Evolutionary conservation across 2,797 vertebrate species (phyloP), one percentile per base, ranked within the genome.

Genomic region (Anisognathus igniventris): DNA sequence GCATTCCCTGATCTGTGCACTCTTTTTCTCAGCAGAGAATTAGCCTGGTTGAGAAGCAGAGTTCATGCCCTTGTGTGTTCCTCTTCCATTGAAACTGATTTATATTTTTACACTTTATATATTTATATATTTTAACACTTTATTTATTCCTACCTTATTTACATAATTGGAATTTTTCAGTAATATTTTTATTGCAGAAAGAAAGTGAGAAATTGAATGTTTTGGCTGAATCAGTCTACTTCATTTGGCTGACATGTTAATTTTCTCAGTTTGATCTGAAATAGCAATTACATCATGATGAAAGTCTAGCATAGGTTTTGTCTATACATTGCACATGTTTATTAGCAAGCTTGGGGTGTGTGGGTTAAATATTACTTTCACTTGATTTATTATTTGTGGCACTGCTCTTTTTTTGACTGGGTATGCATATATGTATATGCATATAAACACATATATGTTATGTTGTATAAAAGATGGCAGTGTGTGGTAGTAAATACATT

Each of bases 331-430:
- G 31, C 47, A 33, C 9, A 6, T 94, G 91, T 96, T 97, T 97
- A 93, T 95, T 96, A 82, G 83, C 51, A 65, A 68, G n/a, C 80
- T 95, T 70, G 67, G 72, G 30, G 60, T 53, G 60, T 19, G 61
- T 0, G 81, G 54, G 50, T 91, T 83, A 95, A 88, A 72, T 88
- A 70, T 54, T 90, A 40, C 75, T 80, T 88, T 89, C 73, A 39
- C 25, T 88, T 78, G 78, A 95, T 96, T 97, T 97, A 94, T 96
- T 95, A 90, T 96, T 96, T 96, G 93, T 95, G 86, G 86, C 77
- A 89, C 40, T 73, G 80, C 35, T 92, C 58, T 92, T 96, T 97
- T 97, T 96, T 83, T 88, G 85, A 93, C 79, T 88, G 64, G 89
- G 42, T 57, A 12, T 68, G 27, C 27, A 40, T 81, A 42, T 61